phyloP scores from a whole-genome alignment of 2,113 vertebrate species.

The Neotoma lepida region DNA sequence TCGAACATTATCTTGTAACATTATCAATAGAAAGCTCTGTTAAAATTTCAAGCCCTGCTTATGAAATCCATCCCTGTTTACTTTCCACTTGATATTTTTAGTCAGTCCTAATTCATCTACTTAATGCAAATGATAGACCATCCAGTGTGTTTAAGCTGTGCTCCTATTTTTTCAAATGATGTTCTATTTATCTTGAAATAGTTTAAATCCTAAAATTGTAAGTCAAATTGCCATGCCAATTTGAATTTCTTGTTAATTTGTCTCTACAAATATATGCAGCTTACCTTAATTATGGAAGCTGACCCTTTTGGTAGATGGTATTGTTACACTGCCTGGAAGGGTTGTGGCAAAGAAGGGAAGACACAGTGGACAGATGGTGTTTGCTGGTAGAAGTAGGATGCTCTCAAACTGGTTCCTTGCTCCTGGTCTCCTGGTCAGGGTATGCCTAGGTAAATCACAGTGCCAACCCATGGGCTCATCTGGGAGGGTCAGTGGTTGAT shows the following conservation, averaged over 20 bases:
- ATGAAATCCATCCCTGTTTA: neutral
- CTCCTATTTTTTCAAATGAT: neutral
- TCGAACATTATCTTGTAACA: neutral
- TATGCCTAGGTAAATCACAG: neutral
- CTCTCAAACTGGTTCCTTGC: neutral
- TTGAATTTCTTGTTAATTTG: conserved; percentile 22
- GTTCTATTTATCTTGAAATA: neutral
- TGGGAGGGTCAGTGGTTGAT: neutral
- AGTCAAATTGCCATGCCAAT: neutral
- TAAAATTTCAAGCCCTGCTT: conserved; percentile 4
- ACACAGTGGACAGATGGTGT: too few species aligned
- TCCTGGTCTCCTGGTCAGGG: accelerated
- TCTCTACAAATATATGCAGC: neutral
- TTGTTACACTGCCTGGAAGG: neutral
- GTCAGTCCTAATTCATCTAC: neutral
- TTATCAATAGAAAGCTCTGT: conserved; percentile 22
- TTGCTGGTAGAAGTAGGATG: too few species aligned
- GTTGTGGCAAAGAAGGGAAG: neutral
- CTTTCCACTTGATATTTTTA: conserved; percentile 2
- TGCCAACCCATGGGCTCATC: neutral
- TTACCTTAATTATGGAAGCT: neutral
- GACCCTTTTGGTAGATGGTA: neutral
- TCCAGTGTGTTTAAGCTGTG: conserved; percentile 34
- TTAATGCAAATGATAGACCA: conserved; percentile 1
- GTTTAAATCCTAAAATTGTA: conserved; percentile 47